A percentile compares a stretch with the other conserved stretches of the same genome.
phyloP scores from a whole-genome alignment of 2,888 invertebrate genomes.

The Molorchus minor region DNA sequence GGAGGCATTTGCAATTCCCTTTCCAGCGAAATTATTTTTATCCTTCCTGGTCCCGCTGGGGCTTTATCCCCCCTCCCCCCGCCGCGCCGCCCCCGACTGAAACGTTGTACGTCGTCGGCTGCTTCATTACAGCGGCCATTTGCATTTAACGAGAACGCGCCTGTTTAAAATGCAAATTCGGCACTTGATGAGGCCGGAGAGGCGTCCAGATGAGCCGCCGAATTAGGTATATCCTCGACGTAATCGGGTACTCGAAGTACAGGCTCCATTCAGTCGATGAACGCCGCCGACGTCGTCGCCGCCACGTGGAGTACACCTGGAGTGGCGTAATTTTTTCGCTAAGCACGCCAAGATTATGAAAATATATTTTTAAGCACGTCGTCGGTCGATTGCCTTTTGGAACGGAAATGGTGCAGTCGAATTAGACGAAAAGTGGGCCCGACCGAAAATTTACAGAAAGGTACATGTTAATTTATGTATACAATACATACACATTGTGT shows the following conservation, averaged over 20 bases:
- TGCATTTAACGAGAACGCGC: slow-evolving; percentile 58
- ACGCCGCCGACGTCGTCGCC: too few relatives aligned
- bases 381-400: too few relatives aligned
- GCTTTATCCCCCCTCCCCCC: slow-evolving; percentile 16
- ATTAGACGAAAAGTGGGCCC: too few relatives aligned
- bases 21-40: slow-evolving; percentile 39
- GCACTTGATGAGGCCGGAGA: slow-evolving; percentile 35
- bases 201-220: slow-evolving; percentile 55
- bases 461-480: too few relatives aligned
- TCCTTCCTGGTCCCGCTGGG: slow-evolving; percentile 27
- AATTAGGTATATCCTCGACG: slow-evolving; percentile 50
- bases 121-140: slow-evolving; percentile 58
- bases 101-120: slow-evolving; percentile 33
- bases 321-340: too few relatives aligned
- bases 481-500: too few relatives aligned
- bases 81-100: too few relatives aligned
- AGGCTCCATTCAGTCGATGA: slow-evolving; percentile 26
- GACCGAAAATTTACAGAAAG: too few relatives aligned
- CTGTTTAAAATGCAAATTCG: slow-evolving; percentile 48
- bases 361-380: too few relatives aligned
- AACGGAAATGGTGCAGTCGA: too few relatives aligned
- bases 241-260: slow-evolving; percentile 26
- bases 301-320: too few relatives aligned
- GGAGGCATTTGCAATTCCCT: slow-evolving; percentile 28
- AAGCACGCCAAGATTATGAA: too few relatives aligned